Evolutionary conservation across 2,888 invertebrate genomes (phyloP).

Genomic region (Mesorhabditis belari): DNA sequence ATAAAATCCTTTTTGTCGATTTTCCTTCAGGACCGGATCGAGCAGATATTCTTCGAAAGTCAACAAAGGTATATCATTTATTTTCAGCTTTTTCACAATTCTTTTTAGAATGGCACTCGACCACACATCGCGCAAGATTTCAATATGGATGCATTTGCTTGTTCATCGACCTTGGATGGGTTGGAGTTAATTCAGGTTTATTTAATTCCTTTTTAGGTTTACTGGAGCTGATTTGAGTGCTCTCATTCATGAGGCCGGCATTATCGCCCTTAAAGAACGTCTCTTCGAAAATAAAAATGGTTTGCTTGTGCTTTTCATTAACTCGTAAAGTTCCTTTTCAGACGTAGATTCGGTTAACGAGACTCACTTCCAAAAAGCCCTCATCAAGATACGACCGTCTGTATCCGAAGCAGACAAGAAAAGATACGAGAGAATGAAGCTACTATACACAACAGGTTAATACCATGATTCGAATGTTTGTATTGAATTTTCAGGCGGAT

Average conservation of each 20-base stretch:
- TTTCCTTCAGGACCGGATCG: conserved; percentile 75
- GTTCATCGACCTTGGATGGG: conserved; percentile 66
- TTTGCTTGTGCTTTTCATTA: background rate
- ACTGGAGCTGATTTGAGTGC: conserved; percentile 85
- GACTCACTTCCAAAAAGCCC: conserved; percentile 70
- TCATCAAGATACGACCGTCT: conserved; percentile 76
- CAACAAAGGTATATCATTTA: conserved; percentile 37
- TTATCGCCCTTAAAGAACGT: conserved; percentile 72
- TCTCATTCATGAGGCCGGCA: conserved; percentile 77
- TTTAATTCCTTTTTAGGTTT: conserved; percentile 11
- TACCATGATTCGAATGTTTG: no score
- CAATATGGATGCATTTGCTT: conserved; percentile 66
- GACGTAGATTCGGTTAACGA: conserved; percentile 5
- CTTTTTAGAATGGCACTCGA: conserved; percentile 70
- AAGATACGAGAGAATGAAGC: conserved; percentile 63
- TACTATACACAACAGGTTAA: conserved; percentile 14
- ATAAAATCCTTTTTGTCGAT: conserved; percentile 81
- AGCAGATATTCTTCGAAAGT: conserved; percentile 70
- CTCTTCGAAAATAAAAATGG: conserved; percentile 56
- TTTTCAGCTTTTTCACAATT: no score
- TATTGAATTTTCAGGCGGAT: no score
- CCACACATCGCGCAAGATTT: conserved; percentile 74
- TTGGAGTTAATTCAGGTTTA: conserved; percentile 52
- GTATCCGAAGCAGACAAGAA: conserved; percentile 66
- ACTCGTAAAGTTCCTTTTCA: background rate